Evolutionary conservation across 2,797 vertebrate genomes (phyloP), one percentile per base, ranked within the genome.

Genomic region (Antennarius maculatus): DNA sequence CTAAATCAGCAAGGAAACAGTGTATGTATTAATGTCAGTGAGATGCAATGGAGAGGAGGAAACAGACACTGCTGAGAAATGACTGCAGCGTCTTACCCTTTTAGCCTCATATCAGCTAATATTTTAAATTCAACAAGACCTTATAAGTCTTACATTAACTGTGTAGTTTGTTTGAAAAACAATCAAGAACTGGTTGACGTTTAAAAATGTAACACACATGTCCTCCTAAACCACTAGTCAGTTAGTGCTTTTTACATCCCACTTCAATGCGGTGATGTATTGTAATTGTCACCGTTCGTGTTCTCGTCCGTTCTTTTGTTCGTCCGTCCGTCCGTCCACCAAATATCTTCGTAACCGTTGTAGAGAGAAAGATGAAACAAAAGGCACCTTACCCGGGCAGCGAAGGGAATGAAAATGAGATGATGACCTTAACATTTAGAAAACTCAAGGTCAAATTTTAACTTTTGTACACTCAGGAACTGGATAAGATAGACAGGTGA

Each of bases 1-100:
- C 77, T 85, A 77, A 76, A 78, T 72, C 80, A 84, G 74, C 52
- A 31, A 71, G 68, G 67, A 85, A 79, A 61, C 58, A 37, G 66
- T 8, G 8, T 41, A 65, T 73, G 63, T 63, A 70, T 81, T 85
- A 82, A 85, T 79, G 54, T 66, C 31, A 69, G 55, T 60, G 64
- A 64, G 63, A 74, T 65, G 62, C 75, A 31, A 46, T n/a, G 23
- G 50, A 57, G 59, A 45, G 54, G 51, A 75, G 27, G 43, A 34
- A 70, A 54, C 50, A 66, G 41, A 77, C 49, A 55, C 10, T 46
- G 18, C 13, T 61, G 23, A 62, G 17, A 65, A 56, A 54, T 29
- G 4, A 16, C 43, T 39, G 54, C n/a, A 1, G 0, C 37, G 23
- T 51, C 15, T 56, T 56, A 49, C 37, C 41, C n/a, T 34, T 13